Evolutionary conservation across 2,797 vertebrate genomes (phyloP).

Genomic region (Pangasius djambal): DNA sequence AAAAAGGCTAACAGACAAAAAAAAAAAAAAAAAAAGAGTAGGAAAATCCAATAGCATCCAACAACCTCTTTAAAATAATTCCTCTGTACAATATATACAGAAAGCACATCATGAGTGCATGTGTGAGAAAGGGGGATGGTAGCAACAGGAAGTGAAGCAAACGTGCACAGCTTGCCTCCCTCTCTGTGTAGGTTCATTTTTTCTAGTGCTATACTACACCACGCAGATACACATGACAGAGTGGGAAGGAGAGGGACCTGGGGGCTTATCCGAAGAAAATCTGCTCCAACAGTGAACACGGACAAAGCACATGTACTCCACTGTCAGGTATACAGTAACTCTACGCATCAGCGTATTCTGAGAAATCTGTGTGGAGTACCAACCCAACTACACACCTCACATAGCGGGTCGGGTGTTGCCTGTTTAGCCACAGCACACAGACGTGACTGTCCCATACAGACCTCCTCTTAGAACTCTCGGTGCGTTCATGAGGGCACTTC

Average conservation of each 20-base stretch:
- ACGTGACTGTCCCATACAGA: not conserved
- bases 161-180: slow-evolving; percentile 47
- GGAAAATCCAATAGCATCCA: slow-evolving; percentile 77
- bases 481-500: slow-evolving; percentile 11
- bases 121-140: slow-evolving; percentile 35
- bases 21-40: slow-evolving; percentile 65
- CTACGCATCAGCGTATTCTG: slow-evolving; percentile 20
- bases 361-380: slow-evolving; percentile 7
- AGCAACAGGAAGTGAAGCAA: slow-evolving; percentile 49
- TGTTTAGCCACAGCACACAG: not conserved
- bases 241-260: slow-evolving; percentile 27
- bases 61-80: slow-evolving; percentile 83
- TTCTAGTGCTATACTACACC: slow-evolving; percentile 59
- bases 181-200: slow-evolving; percentile 54
- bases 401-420: slow-evolving; percentile 23
- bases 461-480: slow-evolving; percentile 1
- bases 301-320: slow-evolving; percentile 31
- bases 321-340: slow-evolving; percentile 38
- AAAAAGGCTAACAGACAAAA: slow-evolving; percentile 76
- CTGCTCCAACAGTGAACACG: slow-evolving; percentile 30
- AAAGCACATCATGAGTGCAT: slow-evolving; percentile 63
- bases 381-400: slow-evolving; percentile 26
- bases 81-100: slow-evolving; percentile 86
- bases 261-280: slow-evolving; percentile 14
- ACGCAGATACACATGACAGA: slow-evolving; percentile 50